Percentiles rank a stretch among this genome's conserved stretches.
phyloP scores from a whole-genome alignment of 2,797 vertebrate species.

The Enoplosus armatus region DNA sequence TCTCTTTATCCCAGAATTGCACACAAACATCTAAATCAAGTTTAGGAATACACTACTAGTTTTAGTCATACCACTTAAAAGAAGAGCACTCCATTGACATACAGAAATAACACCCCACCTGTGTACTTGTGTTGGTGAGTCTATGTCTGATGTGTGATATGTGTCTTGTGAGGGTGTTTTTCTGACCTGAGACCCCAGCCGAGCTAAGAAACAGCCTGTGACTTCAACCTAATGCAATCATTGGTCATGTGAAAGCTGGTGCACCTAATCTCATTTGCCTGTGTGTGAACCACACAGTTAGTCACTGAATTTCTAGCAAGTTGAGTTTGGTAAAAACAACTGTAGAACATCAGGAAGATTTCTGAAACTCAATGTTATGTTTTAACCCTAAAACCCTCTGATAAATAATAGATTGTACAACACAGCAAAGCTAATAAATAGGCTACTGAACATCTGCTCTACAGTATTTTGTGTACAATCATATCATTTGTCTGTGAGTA shows the following conservation, averaged over 20 bases:
- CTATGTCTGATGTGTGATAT: conserved; percentile 51
- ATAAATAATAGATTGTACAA: not conserved
- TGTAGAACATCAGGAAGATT: not conserved
- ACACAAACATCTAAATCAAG: conserved; percentile 17
- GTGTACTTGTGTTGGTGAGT: conserved; percentile 22
- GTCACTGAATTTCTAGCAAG: conserved; percentile 6
- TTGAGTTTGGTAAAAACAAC: conserved; percentile 43
- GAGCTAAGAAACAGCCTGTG: conserved; percentile 65
- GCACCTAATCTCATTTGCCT: conserved; percentile 68
- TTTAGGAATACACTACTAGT: not conserved
- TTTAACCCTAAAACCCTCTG: not conserved
- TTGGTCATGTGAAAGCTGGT: conserved; percentile 73
- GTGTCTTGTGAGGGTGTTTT: conserved; percentile 74
- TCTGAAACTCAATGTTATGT: not conserved
- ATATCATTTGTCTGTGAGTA: not conserved
- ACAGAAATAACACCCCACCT: conserved; percentile 20
- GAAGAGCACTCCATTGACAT: not conserved
- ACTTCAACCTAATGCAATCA: conserved; percentile 73
- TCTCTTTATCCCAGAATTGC: not conserved
- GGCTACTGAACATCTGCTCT: not conserved
- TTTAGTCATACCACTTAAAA: conserved; percentile 5
- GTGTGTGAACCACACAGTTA: no score
- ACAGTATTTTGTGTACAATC: not conserved
- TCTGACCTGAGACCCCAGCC: conserved; percentile 59
- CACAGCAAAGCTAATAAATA: not conserved